Evolutionary conservation across 2,113 vertebrate species (phyloP).

Genomic region (Esox niger): DNA sequence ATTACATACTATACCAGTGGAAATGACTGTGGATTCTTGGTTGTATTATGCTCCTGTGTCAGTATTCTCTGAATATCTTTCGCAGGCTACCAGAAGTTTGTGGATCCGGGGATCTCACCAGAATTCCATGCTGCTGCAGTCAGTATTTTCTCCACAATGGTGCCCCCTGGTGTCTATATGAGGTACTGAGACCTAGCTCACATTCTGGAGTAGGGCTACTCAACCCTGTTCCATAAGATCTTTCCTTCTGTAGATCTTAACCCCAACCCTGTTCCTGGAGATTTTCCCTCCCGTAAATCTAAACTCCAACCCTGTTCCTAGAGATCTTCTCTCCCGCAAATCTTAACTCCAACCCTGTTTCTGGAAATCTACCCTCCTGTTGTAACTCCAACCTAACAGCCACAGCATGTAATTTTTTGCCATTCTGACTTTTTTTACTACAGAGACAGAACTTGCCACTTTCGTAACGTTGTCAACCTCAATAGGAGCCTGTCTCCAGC

Average conservation of each 20-base stretch:
- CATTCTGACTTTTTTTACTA: slow-evolving; percentile 3
- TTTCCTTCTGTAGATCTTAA: too few species aligned
- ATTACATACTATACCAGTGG: not conserved
- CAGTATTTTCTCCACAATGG: slow-evolving; percentile 77
- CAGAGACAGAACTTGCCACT: slow-evolving; percentile 80
- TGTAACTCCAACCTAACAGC: accelerated
- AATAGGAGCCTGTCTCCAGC: slow-evolving; percentile 64
- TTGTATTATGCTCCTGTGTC: not conserved
- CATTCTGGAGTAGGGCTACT: not conserved
- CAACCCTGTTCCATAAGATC: too few species aligned
- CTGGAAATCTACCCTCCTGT: too few species aligned
- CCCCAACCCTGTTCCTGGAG: too few species aligned
- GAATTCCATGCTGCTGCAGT: slow-evolving; percentile 72
- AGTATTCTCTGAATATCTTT: slow-evolving; percentile 8
- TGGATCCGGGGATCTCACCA: slow-evolving; percentile 77
- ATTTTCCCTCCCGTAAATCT: too few species aligned
- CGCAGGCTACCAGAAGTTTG: slow-evolving; percentile 80
- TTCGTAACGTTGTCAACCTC: slow-evolving; percentile 48
- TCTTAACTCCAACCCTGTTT: too few species aligned
- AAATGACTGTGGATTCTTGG: not conserved
- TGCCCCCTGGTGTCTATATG: slow-evolving; percentile 84
- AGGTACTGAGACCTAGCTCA: slow-evolving; percentile 64
- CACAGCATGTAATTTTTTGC: not conserved
- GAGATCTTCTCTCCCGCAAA: too few species aligned
- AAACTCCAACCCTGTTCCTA: too few species aligned